Evolutionary conservation across 2,113 vertebrate genomes (phyloP), one percentile per base, ranked within the genome.

Genomic region (Vulpes vulpes): DNA sequence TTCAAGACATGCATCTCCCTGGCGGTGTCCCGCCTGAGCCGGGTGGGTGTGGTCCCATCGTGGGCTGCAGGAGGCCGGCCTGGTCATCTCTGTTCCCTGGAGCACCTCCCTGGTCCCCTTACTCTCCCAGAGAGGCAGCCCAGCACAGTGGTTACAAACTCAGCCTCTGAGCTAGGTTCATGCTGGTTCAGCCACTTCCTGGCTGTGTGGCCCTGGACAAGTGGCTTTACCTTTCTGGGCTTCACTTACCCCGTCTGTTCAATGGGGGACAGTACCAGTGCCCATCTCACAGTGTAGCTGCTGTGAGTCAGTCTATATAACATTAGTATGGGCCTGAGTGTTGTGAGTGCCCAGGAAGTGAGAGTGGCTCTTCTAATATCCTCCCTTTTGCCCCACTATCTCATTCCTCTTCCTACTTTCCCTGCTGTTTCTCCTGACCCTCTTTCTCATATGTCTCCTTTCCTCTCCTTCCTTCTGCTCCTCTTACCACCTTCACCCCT

Each of bases 1-100:
- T 99, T 99, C 93, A 99, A 99, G 98, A 99, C 99, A 0, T 99
- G 99, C 0, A 99, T 99, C 96, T 99, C 99, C 1, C 97, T 99
- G 96, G 99, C 99, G 0, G 99, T 99, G 89, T 99, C 99, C 1
- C 98, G 99, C 92, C 99, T 99, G 78, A 99, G 99, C 98, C 98
- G 99, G 98, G 99, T 99, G 81, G 2, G 97, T 90, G 27, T 60
- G 43, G 60, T 17, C 59, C 98, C 98, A 82, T 98, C 97, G 35
- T 89, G 98, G 20, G n/a, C 53, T 1, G 12, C 0, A 0, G n/a
- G 11, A 20, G 53, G 38, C 1, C 20, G 8, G 32, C 43, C 60
- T 14, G 8, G 30, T 0, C 0, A 0, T 11, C 43, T 27, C 7
- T 3, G 11, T 43, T 25, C 30, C 81, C 60, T 49, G 67, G 19